These are phyloP conservation scores for Xestia xanthographa DNA, from an alignment of 2,888 invertebrate species.

Conservation along the genomic window DNA sequence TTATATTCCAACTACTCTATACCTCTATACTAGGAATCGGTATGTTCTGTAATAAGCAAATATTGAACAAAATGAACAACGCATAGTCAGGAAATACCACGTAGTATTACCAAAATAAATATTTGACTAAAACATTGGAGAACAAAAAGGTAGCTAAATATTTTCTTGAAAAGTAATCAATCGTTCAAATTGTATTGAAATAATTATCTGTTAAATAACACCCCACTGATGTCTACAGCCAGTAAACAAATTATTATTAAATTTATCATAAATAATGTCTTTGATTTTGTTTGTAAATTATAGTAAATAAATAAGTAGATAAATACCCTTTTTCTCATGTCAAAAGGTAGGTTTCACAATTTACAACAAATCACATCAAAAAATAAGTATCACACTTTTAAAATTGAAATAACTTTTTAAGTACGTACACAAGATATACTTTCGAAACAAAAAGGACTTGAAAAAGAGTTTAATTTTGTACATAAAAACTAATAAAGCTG, in stretches of 20 bases:
- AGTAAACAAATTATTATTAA: background rate
- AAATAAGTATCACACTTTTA: no score
- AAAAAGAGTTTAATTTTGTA: no score
- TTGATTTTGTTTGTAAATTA: background rate
- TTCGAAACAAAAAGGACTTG: no score
- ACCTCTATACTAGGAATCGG: slow-evolving; percentile 16
- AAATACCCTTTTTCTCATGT: background rate
- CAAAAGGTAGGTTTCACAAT: background rate
- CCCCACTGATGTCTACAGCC: background rate
- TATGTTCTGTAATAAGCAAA: background rate
- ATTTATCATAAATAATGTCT: background rate
- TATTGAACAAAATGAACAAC: slow-evolving; percentile 9
- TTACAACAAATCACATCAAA: background rate
- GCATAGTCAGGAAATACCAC: background rate
- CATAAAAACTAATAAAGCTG: no score
- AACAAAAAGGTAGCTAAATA: background rate
- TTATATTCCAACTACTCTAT: slow-evolving; percentile 50
- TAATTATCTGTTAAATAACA: no score
- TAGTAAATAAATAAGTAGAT: background rate
- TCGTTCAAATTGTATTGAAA: background rate
- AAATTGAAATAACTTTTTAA: no score
- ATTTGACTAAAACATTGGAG: background rate
- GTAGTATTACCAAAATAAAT: background rate
- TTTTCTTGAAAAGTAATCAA: background rate
- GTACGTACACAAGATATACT: no score